Evolutionary conservation across 2,797 vertebrate species (phyloP), one percentile per base, ranked within the genome.

Genomic region (Phrynocephalus forsythii): DNA sequence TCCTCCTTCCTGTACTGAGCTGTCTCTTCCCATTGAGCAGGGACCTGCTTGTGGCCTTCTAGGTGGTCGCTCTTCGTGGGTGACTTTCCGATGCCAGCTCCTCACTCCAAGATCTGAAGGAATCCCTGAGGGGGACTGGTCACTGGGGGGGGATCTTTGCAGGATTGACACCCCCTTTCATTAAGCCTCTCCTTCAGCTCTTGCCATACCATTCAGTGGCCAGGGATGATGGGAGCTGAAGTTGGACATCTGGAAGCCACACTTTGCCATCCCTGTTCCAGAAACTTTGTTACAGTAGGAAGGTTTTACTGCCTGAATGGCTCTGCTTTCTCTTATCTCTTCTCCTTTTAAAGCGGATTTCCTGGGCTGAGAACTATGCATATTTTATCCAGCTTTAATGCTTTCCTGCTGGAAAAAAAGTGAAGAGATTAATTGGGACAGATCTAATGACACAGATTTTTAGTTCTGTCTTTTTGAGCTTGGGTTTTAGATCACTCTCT

Each of bases 301-400:
- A 33, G 30, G 8, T 86, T 44, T 33, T n/a, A 72, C 20, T 18
- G 1, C 56, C 8, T 75, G 56, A 73, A 66, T 48, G 11, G n/a
- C 18, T 81, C 38, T 44, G 22, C 1, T 68, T 79, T 69, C 60
- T 68, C 76, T 79, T 33, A 66, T 81, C 38, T 69, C 26, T 48
- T 87, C 10, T 56, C 24, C 6, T 56, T 76, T 67, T 60, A 63
- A 67, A 67, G 38, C 56, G 66, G 79, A 75, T 82, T 52, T 75
- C 56, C 71, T 24, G 71, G 71, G 33, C 63, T 80, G 78, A 85
- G 22, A 88, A 85, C 87, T 81, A 76, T 85, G 83, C 71, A 82
- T 80, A 68, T 72, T 85, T 88, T 50, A 48, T 56, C 30, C 85
- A 82, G 33, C 67, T 85, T 88, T 81, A 88, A 88, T 71, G 80